A percentile compares a stretch with the other conserved stretches of the same genome.
Conservation (phyloP, 2,797 vertebrate genomes). For the Tenualosa ilisha region DNA sequence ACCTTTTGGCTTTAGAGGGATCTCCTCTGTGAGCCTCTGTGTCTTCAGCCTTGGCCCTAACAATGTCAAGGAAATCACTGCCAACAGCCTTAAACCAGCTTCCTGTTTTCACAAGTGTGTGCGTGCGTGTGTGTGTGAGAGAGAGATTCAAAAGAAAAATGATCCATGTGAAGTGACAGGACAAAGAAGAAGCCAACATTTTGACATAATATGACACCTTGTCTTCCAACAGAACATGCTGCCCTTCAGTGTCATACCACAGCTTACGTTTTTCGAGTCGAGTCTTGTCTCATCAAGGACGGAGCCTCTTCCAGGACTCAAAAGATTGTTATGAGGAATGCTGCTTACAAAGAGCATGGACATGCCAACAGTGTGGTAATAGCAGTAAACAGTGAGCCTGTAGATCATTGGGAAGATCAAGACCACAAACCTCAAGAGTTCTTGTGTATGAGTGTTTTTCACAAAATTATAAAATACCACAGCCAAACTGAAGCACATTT, state of each 20-base stretch:
- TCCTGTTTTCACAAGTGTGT: not conserved
- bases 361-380: conserved; percentile 58
- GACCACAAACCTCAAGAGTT: not conserved
- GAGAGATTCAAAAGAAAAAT: not conserved
- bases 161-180: not conserved
- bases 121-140: not conserved
- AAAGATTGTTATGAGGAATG: no score
- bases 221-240: not conserved
- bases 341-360: not conserved
- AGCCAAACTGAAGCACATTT: not conserved
- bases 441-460: not conserved
- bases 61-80: not conserved
- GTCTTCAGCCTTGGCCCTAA: not conserved
- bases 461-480: not conserved
- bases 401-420: not conserved
- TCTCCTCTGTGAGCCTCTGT: not conserved
- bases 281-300: not conserved
- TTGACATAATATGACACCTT: not conserved
- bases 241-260: not conserved
- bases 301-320: not conserved
- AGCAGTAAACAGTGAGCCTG: conserved; percentile 62
- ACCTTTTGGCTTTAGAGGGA: not conserved
- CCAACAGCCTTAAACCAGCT: not conserved
- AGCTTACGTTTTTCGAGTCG: not conserved
- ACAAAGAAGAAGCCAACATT: not conserved